Percentiles rank a stretch among this genome's conserved stretches.
phyloP scores from a whole-genome alignment of 1,140 invertebrate species.

The Lordiphosa clarofinis region DNA sequence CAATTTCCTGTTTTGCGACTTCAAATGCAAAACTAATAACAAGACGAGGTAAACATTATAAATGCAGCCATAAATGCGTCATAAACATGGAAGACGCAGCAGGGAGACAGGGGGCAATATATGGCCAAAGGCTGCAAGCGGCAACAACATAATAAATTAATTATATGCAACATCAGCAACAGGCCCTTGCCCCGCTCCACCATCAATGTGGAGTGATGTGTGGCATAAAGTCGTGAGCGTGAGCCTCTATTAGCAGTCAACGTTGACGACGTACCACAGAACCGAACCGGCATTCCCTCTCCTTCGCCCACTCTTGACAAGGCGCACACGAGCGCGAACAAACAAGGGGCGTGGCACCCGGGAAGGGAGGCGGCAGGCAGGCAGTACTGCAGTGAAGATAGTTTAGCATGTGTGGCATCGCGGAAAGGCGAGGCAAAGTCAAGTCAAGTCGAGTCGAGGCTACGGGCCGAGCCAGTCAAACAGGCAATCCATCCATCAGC shows the following conservation, averaged over 20 bases:
- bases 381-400: constrained; percentile 34
- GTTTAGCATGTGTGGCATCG: constrained; percentile 73
- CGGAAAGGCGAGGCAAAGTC: constrained; percentile 34
- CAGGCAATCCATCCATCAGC: constrained; percentile 75
- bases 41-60: constrained; percentile 52
- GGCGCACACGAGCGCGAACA: constrained; percentile 63
- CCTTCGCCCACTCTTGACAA: constrained; percentile 40
- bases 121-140: constrained; percentile 58
- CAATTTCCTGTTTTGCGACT: constrained; percentile 51
- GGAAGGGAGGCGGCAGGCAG: constrained; percentile 4
- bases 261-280: constrained; percentile 60
- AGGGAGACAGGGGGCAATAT: constrained; percentile 40
- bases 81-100: constrained; percentile 32
- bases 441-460: constrained; percentile 21
- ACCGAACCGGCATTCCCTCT: constrained; percentile 1
- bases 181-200: not conserved
- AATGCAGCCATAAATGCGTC: constrained; percentile 66
- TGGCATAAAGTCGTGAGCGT: constrained; percentile 70
- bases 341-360: constrained; percentile 61
- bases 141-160: constrained; percentile 78
- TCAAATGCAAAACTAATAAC: constrained; percentile 59
- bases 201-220: constrained; percentile 42
- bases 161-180: constrained; percentile 76
- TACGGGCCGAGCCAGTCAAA: constrained; percentile 54
- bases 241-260: constrained; percentile 74